Evolutionary conservation across 2,113 vertebrate genomes (phyloP).

Genomic region (Sialia sialis): DNA sequence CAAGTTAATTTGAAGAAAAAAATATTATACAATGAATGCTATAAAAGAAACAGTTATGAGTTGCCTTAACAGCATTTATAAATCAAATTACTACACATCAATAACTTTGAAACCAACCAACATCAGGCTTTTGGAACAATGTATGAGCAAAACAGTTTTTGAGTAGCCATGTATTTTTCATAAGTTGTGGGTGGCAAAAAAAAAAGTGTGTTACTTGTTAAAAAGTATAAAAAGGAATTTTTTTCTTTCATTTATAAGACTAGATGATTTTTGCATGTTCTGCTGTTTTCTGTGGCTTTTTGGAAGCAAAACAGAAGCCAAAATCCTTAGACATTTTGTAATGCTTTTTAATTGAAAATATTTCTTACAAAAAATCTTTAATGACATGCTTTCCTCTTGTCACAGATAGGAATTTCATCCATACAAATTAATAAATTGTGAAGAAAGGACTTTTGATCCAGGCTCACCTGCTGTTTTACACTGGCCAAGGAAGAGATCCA

Average conservation of each 20-base stretch:
- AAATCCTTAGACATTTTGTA: background rate
- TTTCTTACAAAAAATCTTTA: background rate
- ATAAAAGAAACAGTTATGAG: background rate
- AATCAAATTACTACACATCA: slow-evolving; percentile 8
- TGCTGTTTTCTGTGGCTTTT: background rate
- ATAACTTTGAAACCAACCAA: slow-evolving; percentile 24
- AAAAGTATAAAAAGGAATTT: background rate
- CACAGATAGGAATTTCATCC: background rate
- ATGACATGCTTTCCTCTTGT: background rate
- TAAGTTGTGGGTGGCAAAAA: background rate
- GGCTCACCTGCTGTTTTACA: background rate
- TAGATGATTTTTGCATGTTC: background rate
- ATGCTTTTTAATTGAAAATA: background rate
- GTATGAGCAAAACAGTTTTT: background rate
- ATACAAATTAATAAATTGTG: background rate
- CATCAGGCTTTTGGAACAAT: slow-evolving; percentile 8
- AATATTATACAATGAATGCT: background rate
- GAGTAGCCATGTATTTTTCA: background rate
- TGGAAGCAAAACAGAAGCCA: background rate
- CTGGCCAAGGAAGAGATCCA: background rate
- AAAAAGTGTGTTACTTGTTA: background rate
- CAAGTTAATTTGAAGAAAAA: slow-evolving; percentile 46
- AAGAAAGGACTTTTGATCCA: background rate
- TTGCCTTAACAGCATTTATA: slow-evolving; percentile 31
- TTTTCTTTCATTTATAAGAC: background rate